Percentiles rank a stretch among this genome's conserved stretches.
Evolutionary conservation across 2,113 vertebrate genomes (phyloP).

Genomic region (Pelmatolapia mariae): DNA sequence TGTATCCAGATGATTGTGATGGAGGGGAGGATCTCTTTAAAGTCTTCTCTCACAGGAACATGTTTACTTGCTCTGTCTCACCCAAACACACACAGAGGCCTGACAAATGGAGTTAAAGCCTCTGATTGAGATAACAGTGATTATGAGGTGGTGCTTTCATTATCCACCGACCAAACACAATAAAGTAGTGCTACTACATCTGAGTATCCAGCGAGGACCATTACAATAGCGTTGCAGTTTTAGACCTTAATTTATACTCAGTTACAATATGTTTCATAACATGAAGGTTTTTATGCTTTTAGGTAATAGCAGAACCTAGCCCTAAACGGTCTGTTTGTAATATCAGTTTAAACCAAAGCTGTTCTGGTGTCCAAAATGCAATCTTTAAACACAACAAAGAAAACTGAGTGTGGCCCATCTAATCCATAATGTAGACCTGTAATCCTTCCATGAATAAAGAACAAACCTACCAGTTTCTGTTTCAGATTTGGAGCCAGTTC

Average conservation of each 20-base stretch:
- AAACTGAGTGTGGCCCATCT: background rate
- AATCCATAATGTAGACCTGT: background rate
- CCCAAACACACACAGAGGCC: background rate
- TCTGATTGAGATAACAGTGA: slow-evolving; percentile 30
- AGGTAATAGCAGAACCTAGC: background rate
- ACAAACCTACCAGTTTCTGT: background rate
- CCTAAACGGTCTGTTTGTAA: background rate
- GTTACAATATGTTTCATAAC: background rate
- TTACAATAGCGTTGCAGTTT: background rate
- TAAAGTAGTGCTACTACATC: background rate
- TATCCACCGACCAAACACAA: background rate
- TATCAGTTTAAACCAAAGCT: background rate
- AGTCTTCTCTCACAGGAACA: slow-evolving; percentile 21
- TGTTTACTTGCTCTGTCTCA: background rate
- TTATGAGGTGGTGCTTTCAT: slow-evolving; percentile 25
- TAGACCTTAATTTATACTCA: background rate
- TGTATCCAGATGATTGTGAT: slow-evolving; percentile 66
- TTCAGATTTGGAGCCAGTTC: background rate
- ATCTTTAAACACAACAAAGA: background rate
- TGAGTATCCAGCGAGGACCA: background rate
- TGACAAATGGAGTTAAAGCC: slow-evolving; percentile 14
- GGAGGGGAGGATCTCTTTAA: slow-evolving; percentile 14
- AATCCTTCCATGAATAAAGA: background rate
- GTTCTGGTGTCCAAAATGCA: background rate
- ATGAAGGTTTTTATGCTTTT: background rate